These are phyloP conservation scores for Apamea crenata DNA, from an alignment of 2,888 invertebrate genomes.

Conservation along the genomic window DNA sequence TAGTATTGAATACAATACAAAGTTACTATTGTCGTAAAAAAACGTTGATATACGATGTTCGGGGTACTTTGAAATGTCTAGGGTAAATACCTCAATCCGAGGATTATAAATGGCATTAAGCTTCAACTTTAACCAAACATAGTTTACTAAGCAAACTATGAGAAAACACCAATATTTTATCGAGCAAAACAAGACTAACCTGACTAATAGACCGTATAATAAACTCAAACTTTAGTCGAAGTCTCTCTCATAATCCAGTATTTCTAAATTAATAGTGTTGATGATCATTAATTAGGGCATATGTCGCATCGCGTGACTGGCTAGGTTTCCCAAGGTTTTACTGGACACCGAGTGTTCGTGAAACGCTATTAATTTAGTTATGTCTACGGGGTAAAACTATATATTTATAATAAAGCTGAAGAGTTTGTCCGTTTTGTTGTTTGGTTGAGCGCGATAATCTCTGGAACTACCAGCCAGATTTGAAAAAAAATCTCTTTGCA, in stretches of 20 bases:
- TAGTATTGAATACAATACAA: not conserved
- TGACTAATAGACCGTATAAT: conserved; percentile 14
- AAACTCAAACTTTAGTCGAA: conserved; percentile 25
- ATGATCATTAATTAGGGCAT: conserved; percentile 53
- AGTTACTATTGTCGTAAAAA: not conserved
- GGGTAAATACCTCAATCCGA: not conserved
- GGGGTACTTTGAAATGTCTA: not conserved
- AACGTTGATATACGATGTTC: not conserved
- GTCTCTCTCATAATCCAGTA: conserved; percentile 19
- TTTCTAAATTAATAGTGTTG: conserved; percentile 20
- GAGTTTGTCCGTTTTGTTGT: no score
- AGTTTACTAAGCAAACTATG: conserved; percentile 17
- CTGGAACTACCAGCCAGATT: no score
- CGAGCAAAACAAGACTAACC: conserved; percentile 9
- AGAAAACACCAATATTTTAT: conserved; percentile 47
- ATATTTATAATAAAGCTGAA: not conserved
- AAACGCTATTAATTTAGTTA: conserved; percentile 49
- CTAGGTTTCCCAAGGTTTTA: conserved; percentile 13
- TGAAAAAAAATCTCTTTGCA: no score
- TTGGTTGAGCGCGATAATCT: no score
- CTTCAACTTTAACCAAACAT: conserved; percentile 12
- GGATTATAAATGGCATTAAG: conserved; percentile 8
- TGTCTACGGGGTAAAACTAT: not conserved
- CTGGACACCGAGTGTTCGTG: conserved; percentile 48
- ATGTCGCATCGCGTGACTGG: conserved; percentile 1